Conservation (phyloP, 2,797 vertebrate genomes). For the Xiphophorus birchmanni region DNA sequence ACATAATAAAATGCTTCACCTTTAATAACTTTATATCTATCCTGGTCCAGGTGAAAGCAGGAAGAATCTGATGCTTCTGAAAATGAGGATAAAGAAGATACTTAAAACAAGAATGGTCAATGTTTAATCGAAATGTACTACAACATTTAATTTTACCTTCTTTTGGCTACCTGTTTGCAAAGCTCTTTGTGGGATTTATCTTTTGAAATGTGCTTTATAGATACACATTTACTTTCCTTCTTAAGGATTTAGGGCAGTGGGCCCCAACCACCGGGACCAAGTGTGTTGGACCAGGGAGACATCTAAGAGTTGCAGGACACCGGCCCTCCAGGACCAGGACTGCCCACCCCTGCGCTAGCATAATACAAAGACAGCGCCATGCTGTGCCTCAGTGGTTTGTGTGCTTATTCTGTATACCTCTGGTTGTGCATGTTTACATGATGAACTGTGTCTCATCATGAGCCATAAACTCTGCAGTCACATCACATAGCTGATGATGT, state of each 20-base stretch:
- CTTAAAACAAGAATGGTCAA: neutral
- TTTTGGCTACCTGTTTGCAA: neutral
- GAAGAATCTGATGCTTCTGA: neutral
- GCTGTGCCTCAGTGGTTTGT: too few species aligned
- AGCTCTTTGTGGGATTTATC: neutral
- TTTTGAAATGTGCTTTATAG: neutral
- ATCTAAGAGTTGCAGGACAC: too few species aligned
- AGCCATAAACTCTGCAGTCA: neutral
- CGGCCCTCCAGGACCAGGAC: too few species aligned
- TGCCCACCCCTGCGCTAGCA: too few species aligned
- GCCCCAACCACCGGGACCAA: too few species aligned
- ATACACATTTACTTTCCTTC: too few species aligned
- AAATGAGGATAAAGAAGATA: neutral
- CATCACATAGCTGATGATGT: neutral
- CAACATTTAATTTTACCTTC: neutral
- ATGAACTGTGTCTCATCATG: neutral
- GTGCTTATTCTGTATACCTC: too few species aligned
- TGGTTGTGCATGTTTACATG: neutral
- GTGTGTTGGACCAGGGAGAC: too few species aligned
- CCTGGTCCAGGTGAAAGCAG: accelerated
- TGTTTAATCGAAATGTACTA: neutral
- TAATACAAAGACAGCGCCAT: too few species aligned
- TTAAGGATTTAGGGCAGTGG: too few species aligned
- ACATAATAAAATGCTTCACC: slow-evolving; percentile 42
- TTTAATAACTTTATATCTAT: accelerated